Evolutionary conservation across 1,140 invertebrate species (phyloP).

Genomic region (Chrysoperla carnea): DNA sequence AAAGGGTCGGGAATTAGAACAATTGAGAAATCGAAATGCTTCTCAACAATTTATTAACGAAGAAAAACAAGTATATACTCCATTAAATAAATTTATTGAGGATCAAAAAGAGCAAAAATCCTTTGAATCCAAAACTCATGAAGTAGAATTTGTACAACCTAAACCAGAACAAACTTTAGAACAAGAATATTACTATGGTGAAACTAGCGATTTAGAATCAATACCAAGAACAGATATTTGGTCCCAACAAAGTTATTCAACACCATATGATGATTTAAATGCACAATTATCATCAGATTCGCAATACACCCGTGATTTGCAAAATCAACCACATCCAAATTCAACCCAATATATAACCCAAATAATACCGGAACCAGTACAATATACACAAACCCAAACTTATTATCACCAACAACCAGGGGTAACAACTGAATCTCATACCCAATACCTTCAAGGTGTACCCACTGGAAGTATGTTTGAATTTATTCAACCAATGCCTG

Average conservation of each 20-base stretch:
- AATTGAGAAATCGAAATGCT: slow-evolving; percentile 3
- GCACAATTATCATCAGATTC: background rate
- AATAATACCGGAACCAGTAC: too few species aligned
- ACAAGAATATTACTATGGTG: background rate
- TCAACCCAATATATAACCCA: background rate
- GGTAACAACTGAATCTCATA: background rate
- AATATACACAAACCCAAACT: background rate
- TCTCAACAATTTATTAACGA: background rate
- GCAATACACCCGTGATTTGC: slow-evolving; percentile 2
- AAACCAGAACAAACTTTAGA: slow-evolving; percentile 1
- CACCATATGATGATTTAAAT: background rate
- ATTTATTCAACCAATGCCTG: slow-evolving; percentile 28
- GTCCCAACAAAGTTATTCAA: background rate
- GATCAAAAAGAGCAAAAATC: slow-evolving; percentile 9
- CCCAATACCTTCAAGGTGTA: background rate
- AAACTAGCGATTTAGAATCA: background rate
- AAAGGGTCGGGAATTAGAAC: slow-evolving; percentile 25
- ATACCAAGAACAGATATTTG: background rate
- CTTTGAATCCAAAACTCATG: background rate
- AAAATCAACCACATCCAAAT: slow-evolving; percentile 1
- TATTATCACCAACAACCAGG: slow-evolving; percentile 1
- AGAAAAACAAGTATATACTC: background rate
- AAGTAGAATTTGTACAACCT: background rate
- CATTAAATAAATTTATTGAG: slow-evolving; percentile 3
- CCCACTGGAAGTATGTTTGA: slow-evolving; percentile 18